Base-by-base conservation (phyloP, 2,888 invertebrate species). In the Incurvaria masculella region DNA sequence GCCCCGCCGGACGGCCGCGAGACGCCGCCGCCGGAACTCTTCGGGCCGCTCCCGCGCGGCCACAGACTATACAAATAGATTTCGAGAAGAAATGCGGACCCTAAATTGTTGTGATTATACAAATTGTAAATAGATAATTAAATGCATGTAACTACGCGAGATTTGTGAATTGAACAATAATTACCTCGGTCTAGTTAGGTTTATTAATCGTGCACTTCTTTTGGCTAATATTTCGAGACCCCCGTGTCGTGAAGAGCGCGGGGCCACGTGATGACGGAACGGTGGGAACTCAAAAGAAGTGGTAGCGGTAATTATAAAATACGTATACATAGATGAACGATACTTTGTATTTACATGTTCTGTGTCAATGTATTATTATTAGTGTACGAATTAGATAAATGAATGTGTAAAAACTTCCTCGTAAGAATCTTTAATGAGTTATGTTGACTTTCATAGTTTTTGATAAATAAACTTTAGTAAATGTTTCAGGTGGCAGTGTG, bases 391-490 rank as follows among this genome's bases (percentile, higher is more conserved):
- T 11, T 33, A 33, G 33, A 14, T 33, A 33, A 33, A 14, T 33
- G 33, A 33, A 33, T 4, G 33, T 33, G 33, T 33, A 33, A 14
- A 33, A 33, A 33, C 8, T 69, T 69, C 68, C 72, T 69, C 74
- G 72, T 73, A 76, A 66, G 65, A 71, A 72, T 68, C 57, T 69
- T 68, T 69, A 71, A 68, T 67, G 60, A 65, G 55, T 65, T 65
- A 61, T 68, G 64, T 66, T 72, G 57, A 65, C 68, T 71, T 71
- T 61, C 63, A 61, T 76, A 78, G 78, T 74, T 78, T 78, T 78
- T 76, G 72, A 76, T 76, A 76, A 74, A 72, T 73, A 69, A 72
- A 69, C n/a, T 67, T 72, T 72, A 69, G 33, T 33, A 33, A 33
- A 33, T 33, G 33, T 33, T 33, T 33, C 33, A 3, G 4, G 14